Evolutionary conservation across 2,797 vertebrate species (phyloP), one percentile per base, ranked within the genome.

Genomic region (Perdix hodgsoniae): DNA sequence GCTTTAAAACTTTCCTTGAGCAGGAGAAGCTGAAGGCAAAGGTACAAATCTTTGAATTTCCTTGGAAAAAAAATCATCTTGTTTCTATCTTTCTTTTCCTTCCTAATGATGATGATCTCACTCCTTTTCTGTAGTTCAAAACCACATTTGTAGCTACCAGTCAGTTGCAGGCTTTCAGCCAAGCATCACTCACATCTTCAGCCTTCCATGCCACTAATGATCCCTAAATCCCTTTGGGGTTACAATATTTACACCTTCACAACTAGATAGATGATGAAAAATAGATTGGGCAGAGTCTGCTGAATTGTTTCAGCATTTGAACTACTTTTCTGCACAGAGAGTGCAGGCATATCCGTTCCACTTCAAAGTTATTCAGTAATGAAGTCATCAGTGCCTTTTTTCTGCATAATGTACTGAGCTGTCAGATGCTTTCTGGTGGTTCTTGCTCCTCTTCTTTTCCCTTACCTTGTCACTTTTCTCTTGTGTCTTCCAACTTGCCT

Each of bases 101-200:
- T 96, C 64, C 45, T 93, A 94, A 92, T 86, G 66, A 35, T 86
- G 90, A 93, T 96, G 93, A 96, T 52, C 74, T 97, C 96, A 95
- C 44, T 88, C 77, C 27, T 91, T 76, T 94, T 95, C 84, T 94
- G 67, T 87, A 96, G 87, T 73, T 95, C 69, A 95, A 97, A 96
- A 93, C 69, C 79, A 56, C 79, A 95, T 77, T 94, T 88, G 81
- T 44, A 94, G 61, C 91, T 93, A 92, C 91, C 95, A 95, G 95
- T 95, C 90, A 79, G 85, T 49, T 1, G 1, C 75, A 84, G 81
- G 91, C 59, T 92, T 88, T 86, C 33, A 44, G 83, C 95, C 96
- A 96, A 93, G 49, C 5, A 12, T 89, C 75, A 69, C 37, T 95
- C 83, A 86, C 71, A 5, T 81, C 88, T 87, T 96, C 57, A 18